Evolutionary conservation across 2,888 invertebrate genomes (phyloP).

Genomic region (Pheosia gnoma): DNA sequence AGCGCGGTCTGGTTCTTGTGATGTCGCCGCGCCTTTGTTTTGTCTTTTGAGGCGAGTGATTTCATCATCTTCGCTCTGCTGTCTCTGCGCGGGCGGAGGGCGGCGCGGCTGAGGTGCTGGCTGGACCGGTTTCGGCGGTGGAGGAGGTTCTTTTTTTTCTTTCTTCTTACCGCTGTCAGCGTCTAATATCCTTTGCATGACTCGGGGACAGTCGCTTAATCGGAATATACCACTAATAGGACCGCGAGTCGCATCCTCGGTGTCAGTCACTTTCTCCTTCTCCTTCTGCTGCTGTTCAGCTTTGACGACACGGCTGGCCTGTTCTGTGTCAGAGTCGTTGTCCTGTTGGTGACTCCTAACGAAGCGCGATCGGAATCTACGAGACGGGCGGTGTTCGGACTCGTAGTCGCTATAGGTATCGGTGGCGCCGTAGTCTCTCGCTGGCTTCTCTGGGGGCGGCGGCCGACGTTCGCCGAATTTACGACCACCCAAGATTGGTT

Average conservation of each 20-base stretch:
- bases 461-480: slow-evolving; percentile 90
- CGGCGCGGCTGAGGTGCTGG: slow-evolving; percentile 83
- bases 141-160: slow-evolving; percentile 88
- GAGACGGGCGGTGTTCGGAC: slow-evolving; percentile 84
- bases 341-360: slow-evolving; percentile 87
- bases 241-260: slow-evolving; percentile 93
- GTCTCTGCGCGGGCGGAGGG: slow-evolving; percentile 87
- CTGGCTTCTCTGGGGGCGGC: slow-evolving; percentile 79
- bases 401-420: slow-evolving; percentile 90
- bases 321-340: slow-evolving; percentile 91
- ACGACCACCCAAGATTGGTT: slow-evolving; percentile 88
- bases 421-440: slow-evolving; percentile 83
- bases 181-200: slow-evolving; percentile 94
- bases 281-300: slow-evolving; percentile 86
- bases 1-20: slow-evolving; percentile 85
- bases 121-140: slow-evolving; percentile 82
- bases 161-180: slow-evolving; percentile 89
- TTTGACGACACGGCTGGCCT: slow-evolving; percentile 85
- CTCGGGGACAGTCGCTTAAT: slow-evolving; percentile 93
- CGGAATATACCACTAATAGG: slow-evolving; percentile 96
- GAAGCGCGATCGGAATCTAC: slow-evolving; percentile 89
- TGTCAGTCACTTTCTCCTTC: slow-evolving; percentile 91
- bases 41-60: slow-evolving; percentile 94
- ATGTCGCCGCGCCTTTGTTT: slow-evolving; percentile 89
- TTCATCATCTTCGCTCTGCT: slow-evolving; percentile 95